phyloP scores from a whole-genome alignment of 53 echinoderm and acorn worm species.

The Zoroaster sp. region DNA sequence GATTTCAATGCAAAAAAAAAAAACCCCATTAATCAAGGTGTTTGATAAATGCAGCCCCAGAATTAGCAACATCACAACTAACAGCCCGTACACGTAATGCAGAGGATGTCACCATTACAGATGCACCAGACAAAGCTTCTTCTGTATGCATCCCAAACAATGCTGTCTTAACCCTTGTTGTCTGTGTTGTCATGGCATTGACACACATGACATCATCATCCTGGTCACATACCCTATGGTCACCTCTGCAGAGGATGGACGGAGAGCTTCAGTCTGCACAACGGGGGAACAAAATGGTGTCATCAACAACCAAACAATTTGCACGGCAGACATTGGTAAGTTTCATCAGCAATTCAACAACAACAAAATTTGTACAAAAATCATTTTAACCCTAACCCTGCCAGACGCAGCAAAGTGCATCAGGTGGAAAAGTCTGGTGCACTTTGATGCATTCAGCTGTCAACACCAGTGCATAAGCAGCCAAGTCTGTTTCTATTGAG shows the following conservation, averaged over 20 bases:
- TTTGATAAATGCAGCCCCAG: neutral
- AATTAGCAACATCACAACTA: neutral
- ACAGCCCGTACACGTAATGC: neutral
- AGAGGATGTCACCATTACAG: neutral
- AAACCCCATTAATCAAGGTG: too few species aligned
- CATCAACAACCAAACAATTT: slow-evolving; percentile 19
- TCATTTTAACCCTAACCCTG: too few species aligned
- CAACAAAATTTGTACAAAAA: too few species aligned
- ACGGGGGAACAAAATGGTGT: neutral
- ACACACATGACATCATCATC: neutral
- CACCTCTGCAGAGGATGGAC: neutral
- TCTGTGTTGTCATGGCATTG: slow-evolving; percentile 14
- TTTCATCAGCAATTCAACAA: neutral
- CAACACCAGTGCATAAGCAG: too few species aligned
- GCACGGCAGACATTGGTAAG: slow-evolving; percentile 34
- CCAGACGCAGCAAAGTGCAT: too few species aligned
- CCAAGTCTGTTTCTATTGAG: too few species aligned
- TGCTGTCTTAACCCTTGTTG: neutral
- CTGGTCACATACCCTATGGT: neutral
- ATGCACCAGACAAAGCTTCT: slow-evolving; percentile 6
- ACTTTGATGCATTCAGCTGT: too few species aligned
- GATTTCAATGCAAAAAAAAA: too few species aligned
- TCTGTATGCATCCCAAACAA: slow-evolving; percentile 3
- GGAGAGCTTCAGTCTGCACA: neutral
- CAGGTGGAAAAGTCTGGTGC: too few species aligned